Evolutionary conservation across 2,797 vertebrate species (phyloP).

Genomic region (Myripristis jacobus): DNA sequence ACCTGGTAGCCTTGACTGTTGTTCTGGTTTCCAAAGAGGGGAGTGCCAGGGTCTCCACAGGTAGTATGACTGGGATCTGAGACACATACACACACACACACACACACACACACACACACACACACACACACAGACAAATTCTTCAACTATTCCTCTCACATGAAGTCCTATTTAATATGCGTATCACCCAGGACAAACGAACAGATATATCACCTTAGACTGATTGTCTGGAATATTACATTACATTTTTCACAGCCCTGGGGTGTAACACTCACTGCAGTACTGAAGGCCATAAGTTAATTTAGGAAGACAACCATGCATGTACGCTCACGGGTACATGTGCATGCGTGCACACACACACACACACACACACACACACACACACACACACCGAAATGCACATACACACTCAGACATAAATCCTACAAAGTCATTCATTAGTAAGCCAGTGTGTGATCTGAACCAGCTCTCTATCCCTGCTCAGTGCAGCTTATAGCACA

Average conservation of each 20-base stretch:
- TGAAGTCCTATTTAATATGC: conserved; percentile 3
- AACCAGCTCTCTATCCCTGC: background rate
- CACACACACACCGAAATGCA: background rate
- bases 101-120: too few relatives aligned
- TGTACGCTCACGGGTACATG: too few relatives aligned
- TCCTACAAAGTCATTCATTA: background rate
- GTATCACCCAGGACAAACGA: background rate
- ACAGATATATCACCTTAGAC: background rate
- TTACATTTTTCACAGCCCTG: conserved; percentile 25
- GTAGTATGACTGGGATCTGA: conserved; percentile 94
- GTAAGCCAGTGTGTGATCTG: conserved; percentile 7
- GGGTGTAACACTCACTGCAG: conserved; percentile 6
- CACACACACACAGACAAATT: too few relatives aligned
- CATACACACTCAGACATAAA: background rate
- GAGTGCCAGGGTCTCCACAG: conserved; percentile 90
- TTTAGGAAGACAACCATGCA: background rate
- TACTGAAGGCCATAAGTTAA: conserved; percentile 9
- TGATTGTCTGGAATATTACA: background rate
- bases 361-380: background rate
- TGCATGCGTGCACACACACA: too few relatives aligned
- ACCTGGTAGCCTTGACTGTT: conserved; percentile 97
- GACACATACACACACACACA: too few relatives aligned
- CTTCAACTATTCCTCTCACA: background rate
- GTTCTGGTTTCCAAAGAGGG: conserved; percentile 94
- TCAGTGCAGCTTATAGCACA: conserved; percentile 1